Percentiles rank a stretch among this genome's conserved stretches.
Conservation (phyloP, 1,140 invertebrate genomes). For the Ostrea denselamellosa region DNA sequence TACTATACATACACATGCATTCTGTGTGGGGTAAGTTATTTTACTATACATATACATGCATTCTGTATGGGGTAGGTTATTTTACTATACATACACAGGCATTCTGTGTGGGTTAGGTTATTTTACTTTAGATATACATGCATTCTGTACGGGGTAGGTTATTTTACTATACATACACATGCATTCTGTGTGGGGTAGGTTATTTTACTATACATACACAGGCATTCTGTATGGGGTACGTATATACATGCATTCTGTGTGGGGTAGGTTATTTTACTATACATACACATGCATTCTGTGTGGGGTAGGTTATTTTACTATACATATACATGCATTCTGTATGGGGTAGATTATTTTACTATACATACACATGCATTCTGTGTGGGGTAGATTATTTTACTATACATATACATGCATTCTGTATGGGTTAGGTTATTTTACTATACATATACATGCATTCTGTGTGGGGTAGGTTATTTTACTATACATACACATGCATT, state of each 20-base stretch:
- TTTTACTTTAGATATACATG: no score
- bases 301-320: neutral
- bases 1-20: neutral
- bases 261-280: neutral
- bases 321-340: neutral
- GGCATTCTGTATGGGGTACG: slow-evolving; percentile 72
- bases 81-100: neutral
- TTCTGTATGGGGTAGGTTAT: neutral
- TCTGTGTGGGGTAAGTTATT: neutral
- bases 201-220: slow-evolving; percentile 72
- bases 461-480: neutral
- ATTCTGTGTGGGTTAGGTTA: neutral
- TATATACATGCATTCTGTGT: neutral
- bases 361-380: no score
- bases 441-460: no score
- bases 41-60: no score
- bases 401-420: neutral
- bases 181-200: neutral
- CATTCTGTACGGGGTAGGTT: neutral
- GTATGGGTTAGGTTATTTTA: neutral
- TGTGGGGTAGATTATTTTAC: neutral
- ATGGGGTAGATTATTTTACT: neutral
- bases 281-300: no score
- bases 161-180: neutral
- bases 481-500: neutral